A percentile compares a stretch with the other conserved stretches of the same genome.
These are phyloP conservation scores for Polyergus mexicanus DNA, from an alignment of 1,140 invertebrate species.

Conservation along the genomic window DNA sequence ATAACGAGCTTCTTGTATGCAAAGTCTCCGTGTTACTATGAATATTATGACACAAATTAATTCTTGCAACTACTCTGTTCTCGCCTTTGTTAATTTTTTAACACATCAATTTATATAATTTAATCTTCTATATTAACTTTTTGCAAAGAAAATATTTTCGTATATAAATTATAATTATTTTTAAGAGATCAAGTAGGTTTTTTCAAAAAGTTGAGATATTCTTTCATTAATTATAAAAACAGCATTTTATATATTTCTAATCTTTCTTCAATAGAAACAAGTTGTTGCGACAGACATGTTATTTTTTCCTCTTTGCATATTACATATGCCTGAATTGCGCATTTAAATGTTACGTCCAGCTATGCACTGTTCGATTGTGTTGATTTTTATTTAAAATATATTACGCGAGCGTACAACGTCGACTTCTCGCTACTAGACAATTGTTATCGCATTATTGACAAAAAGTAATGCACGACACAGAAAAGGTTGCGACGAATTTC, in stretches of 20 bases:
- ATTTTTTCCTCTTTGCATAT: neutral
- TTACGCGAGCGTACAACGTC: neutral
- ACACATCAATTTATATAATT: neutral
- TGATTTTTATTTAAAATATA: neutral
- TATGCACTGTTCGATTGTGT: neutral
- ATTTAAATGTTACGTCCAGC: neutral
- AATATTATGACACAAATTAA: neutral
- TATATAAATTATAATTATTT: neutral
- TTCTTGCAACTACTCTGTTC: neutral
- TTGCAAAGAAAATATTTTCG: too few species aligned
- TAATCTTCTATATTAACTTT: neutral
- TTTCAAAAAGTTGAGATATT: neutral
- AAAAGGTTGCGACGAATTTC: neutral
- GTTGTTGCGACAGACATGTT: too few species aligned
- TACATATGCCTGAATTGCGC: too few species aligned
- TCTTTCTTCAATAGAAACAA: neutral
- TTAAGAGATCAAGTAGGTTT: neutral
- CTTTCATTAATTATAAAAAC: neutral
- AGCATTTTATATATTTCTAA: neutral
- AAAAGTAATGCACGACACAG: neutral
- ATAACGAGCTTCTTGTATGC: constrained; percentile 1
- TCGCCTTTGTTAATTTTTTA: neutral
- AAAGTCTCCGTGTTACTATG: neutral
- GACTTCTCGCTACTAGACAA: neutral
- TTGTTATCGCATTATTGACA: neutral